Base-by-base conservation (phyloP, 2,113 vertebrate species). In the Corythornis vintsioides region DNA sequence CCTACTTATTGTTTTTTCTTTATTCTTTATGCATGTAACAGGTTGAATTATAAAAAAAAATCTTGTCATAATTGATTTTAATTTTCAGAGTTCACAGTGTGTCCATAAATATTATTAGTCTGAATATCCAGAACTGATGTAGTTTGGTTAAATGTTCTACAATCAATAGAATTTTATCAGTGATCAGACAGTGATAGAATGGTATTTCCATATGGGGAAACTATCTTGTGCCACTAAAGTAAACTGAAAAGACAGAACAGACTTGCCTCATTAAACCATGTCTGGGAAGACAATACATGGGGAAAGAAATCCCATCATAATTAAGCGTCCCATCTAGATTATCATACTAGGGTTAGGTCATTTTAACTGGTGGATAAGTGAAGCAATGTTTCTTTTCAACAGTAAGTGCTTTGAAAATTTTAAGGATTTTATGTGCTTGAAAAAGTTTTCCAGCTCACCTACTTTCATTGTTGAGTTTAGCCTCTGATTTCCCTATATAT, bases 261-360 rank as follows among this genome's bases (percentile, higher is more conserved):
- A 65, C 72, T 90, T 74, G 55, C 48, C 71, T 94, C 59, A 81
- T 92, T 95, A 94, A 73, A 91, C 83, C 43, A 18, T 31, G 18
- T 80, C 72, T 84, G 71, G 56, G 82, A 89, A 84, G 69, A 84
- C 45, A 94, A 90, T 81, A 73, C 52, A 72, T 29, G 17, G 66
- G 83, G 59, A 76, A 93, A 20, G 21, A 90, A 86, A 73, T 10
- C 18, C 43, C 45, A 31, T 47, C 1, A 20, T 74, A 80, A 96
- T 95, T 66, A 74, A 95, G 67, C 21, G 26, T 35, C 50, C 72
- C 77, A 88, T 88, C 90, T 88, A 77, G 92, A 95, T 96, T 93
- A 93, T 91, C 50, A 16, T 89, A 47, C 95, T 90, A 65, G 19
- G 18, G 65, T 94, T 94, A 78, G 88, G 73, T 84, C 86, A 48